phyloP scores from a whole-genome alignment of 2,888 invertebrate genomes.

The Lymantria monacha region DNA sequence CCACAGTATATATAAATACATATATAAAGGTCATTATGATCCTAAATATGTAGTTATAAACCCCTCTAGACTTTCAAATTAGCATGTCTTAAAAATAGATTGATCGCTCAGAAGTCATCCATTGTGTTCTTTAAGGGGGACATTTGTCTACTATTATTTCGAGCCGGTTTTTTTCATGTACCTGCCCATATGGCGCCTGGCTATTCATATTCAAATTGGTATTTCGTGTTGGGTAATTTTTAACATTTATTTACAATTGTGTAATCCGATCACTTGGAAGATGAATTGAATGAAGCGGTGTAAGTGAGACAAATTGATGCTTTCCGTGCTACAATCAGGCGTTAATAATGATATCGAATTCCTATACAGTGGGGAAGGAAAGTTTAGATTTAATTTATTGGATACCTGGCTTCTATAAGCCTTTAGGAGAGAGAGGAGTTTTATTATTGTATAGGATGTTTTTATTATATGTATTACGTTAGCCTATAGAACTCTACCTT shows the following conservation, averaged over 20 bases:
- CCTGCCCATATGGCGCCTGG: constrained; percentile 79
- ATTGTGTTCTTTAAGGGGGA: constrained; percentile 72
- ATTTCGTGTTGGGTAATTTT: constrained; percentile 75
- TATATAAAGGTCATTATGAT: constrained; percentile 49
- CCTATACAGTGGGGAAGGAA: constrained; percentile 19
- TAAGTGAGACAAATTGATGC: constrained; percentile 61
- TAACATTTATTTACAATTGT: constrained; percentile 75
- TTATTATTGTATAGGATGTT: too few species aligned
- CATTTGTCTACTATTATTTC: constrained; percentile 77
- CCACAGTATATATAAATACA: constrained; percentile 29
- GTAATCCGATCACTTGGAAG: constrained; percentile 62
- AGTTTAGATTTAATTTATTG: constrained; percentile 11
- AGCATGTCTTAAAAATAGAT: constrained; percentile 72
- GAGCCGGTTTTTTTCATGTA: constrained; percentile 77
- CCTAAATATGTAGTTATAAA: constrained; percentile 53
- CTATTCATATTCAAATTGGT: constrained; percentile 79
- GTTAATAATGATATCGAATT: constrained; percentile 46
- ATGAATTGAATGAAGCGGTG: constrained; percentile 56
- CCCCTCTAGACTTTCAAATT: constrained; percentile 70
- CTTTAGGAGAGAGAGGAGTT: neutral
- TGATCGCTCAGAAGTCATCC: constrained; percentile 67
- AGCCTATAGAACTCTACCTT: too few species aligned
- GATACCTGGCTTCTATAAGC: neutral
- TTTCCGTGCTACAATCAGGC: constrained; percentile 42
- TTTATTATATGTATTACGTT: too few species aligned